Base-by-base conservation (phyloP, 92 coral and sea anemone genomes). In the Phenganax subtilis region DNA sequence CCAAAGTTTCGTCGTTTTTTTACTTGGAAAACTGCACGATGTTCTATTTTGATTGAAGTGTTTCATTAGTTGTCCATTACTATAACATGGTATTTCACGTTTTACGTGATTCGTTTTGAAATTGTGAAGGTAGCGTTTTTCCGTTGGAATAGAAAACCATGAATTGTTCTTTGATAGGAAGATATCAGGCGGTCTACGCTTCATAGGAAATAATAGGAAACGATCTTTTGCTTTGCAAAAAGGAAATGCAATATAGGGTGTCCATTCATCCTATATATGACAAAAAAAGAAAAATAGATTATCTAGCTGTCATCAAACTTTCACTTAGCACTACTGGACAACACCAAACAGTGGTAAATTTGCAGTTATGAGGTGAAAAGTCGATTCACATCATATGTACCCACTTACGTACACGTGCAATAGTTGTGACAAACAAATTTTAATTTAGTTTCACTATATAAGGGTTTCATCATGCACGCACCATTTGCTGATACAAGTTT, bases 241-340 rank as follows among this genome's bases (percentile, higher is more conserved):
- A 4, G 81, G 68, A n/a, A 56, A 76, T 57, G 67, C 81, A 10
- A 51, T 58, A 54, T 56, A 76, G 9, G 81, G 66, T 30, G 81
- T 76, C 81, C 81, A 76, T 27, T 76, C 81, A 8, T 76, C 81
- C 81, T 76, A 57, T 31, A 28, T 1, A 76, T 9, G 51, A 51
- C 25, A 8, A 75, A 28, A 76, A 16, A 55, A 55, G 29, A 12
- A 12, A 28, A 11, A 44, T 10, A 72, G 56, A 37, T 44, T 7
- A 54, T 20, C 25, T 12, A 72, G 29, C 29, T 51, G 0, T 27
- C 10, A 51, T n/a, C 14, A 20, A 16, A 7, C 56, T 27, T 10
- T 14, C 16, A 59, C 15, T 59, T 14, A 59, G 15, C 65, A 59
- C 65, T 59, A 7, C 3, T 59, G 15, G 16, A 59, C 7, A 59